phyloP scores from a whole-genome alignment of 2,888 invertebrate species.

The Volucella inanis region DNA sequence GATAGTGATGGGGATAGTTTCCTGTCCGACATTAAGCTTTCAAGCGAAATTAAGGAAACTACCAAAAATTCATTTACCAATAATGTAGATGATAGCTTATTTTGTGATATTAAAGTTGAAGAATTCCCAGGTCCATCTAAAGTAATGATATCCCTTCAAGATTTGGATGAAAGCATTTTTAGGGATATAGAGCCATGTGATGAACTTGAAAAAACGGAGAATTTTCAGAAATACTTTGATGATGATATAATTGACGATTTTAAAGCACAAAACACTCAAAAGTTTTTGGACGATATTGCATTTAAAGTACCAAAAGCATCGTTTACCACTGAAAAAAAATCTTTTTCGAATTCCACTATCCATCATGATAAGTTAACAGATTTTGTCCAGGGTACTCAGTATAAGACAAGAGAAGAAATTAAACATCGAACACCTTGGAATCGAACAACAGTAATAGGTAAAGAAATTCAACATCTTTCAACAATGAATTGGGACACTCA shows the following conservation, averaged over 20 bases:
- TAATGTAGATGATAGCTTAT: conserved; percentile 70
- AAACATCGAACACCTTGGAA: conserved; percentile 73
- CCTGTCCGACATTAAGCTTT: conserved; percentile 78
- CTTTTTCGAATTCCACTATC: conserved; percentile 32
- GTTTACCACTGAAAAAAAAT: not conserved
- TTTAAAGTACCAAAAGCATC: conserved; percentile 77
- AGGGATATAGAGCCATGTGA: conserved; percentile 76
- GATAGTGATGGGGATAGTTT: conserved; percentile 78
- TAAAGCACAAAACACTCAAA: conserved; percentile 80
- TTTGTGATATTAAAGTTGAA: conserved; percentile 67
- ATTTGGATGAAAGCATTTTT: conserved; percentile 78
- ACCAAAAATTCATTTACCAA: conserved; percentile 42
- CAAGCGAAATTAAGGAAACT: conserved; percentile 26
- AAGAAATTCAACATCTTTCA: conserved; percentile 76
- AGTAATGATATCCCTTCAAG: conserved; percentile 24
- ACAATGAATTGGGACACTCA: conserved; percentile 80
- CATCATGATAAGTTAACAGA: conserved; percentile 52
- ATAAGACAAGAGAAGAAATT: conserved; percentile 78
- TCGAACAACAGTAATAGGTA: conserved; percentile 19
- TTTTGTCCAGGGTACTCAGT: conserved; percentile 80
- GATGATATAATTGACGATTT: conserved; percentile 67
- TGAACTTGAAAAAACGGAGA: conserved; percentile 35
- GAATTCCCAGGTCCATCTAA: conserved; percentile 2
- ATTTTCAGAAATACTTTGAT: conserved; percentile 75
- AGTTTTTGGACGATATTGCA: conserved; percentile 80